Evolutionary conservation across 2,888 invertebrate genomes (phyloP), one percentile per base, ranked within the genome.

Genomic region (Meteorus colon): DNA sequence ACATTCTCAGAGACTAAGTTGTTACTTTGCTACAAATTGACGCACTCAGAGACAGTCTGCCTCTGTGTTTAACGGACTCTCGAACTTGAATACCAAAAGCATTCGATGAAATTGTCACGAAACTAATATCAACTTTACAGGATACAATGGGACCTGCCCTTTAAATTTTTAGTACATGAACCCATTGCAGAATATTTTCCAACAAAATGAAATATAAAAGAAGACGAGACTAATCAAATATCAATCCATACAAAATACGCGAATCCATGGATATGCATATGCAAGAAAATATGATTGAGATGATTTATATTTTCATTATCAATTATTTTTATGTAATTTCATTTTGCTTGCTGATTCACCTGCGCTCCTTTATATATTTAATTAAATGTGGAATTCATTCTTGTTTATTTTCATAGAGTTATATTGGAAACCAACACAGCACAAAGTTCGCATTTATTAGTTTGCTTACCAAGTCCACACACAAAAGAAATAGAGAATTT

Each of bases 1-100:
- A 69, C 62, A 63, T 62, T 69, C 60, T 60, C 59, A 60, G 62
- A 68, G 62, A 55, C 63, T 69, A 37, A 45, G 41, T 69, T 69
- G 69, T 74, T 69, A 59, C 74, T 19, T 69, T 60, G 65, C 62
- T 60, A 68, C 59, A 60, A 74, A 74, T 68, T 68, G 27, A 74
- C 51, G 31, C 31, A 48, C 31, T 74, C 24, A 24, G 24, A 24
- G 24, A 24, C 0, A 24, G 24, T 24, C 24, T 24, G 24, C 24
- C 24, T 24, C 24, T 24, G 24, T 24, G 24, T 24, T 24, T 24
- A 19, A 6, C 37, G 24, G 37, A 65, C 19, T 19, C 3, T 19
- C 10, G 19, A 67, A 45, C 12, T 6, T 67, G 41, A n/a, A 67
- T 67, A 12, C 27, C 14, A 51, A 31, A 51, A 68, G 2, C 34